phyloP scores from a whole-genome alignment of 2,113 vertebrate genomes.

The Anhinga anhinga region DNA sequence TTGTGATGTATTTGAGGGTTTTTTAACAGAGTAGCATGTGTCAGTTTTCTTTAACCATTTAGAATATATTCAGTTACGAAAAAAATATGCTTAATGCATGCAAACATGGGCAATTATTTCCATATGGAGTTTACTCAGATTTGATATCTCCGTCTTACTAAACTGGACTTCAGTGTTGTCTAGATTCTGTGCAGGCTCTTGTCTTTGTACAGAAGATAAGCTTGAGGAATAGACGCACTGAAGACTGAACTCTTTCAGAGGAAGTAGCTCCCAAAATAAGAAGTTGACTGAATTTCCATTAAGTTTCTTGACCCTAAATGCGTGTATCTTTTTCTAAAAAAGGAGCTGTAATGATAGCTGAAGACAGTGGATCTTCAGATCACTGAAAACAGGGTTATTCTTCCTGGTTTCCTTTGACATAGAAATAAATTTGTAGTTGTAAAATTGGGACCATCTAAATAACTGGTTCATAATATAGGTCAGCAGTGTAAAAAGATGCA shows the following conservation, averaged over 20 bases:
- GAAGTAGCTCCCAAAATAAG: neutral
- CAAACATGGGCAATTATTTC: neutral
- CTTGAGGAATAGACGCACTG: neutral
- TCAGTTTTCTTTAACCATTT: neutral
- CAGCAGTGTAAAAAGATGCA: neutral
- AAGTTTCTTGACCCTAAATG: neutral
- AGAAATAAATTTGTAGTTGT: neutral
- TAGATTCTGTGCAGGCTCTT: neutral
- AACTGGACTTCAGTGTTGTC: neutral
- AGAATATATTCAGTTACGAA: neutral
- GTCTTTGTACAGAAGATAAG: neutral
- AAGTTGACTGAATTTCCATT: neutral
- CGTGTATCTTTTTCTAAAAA: neutral
- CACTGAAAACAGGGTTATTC: neutral
- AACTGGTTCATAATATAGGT: neutral
- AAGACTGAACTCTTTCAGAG: neutral
- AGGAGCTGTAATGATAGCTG: neutral
- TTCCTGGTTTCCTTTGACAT: neutral
- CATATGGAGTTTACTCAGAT: neutral
- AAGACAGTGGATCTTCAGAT: neutral
- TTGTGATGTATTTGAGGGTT: neutral
- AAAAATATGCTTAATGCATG: neutral
- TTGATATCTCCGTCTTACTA: neutral
- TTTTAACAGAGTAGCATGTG: neutral
- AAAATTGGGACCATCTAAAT: neutral